Evolutionary conservation across 2,113 vertebrate genomes (phyloP), one percentile per base, ranked within the genome.

Genomic region (Coryphaenoides rupestris): DNA sequence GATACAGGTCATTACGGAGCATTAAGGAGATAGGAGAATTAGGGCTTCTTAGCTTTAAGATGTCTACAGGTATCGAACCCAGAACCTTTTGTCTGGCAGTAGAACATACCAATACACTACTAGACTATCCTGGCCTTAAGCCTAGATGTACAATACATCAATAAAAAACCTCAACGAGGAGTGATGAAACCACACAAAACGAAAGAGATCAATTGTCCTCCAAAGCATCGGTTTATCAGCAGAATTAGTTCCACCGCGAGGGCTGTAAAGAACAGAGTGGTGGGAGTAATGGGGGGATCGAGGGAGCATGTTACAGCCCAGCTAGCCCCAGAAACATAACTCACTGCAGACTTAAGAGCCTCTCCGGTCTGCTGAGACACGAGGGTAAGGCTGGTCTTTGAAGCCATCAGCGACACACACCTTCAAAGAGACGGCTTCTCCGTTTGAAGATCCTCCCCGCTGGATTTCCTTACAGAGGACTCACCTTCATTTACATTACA

Each of bases 371-470:
- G 60, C 65, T 53, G 84, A 80, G 74, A 85, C 33, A 10, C 33
- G 33, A 55, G 68, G 66, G 55, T 50, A 65, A 60, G 70, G 69
- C 66, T 76, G 58, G 71, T 73, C 84, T 90, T 89, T 90, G 89
- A 90, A 88, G 87, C 82, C 73, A 68, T 65, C 46, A 58, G 75
- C 68, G 70, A 79, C 84, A 87, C 84, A 79, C 84, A 87, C 84
- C 86, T 89, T 90, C 88, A 90, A 91, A 91, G 86, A 70, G 62
- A 40, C 4, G 17, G 68, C 62, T 58, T 79, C 56, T 63, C 63
- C 82, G 89, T 40, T 90, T 88, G 87, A 90, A 87, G 84, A 79
- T 86, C 73, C 70, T 40, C 72, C 64, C 61, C 66, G 60, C 73
- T 55, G 63, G 81, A 75, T 79, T 40, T 62, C 50, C 65, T 68